Conservation (phyloP, 2,113 vertebrate genomes). For the Seriola dumerili region DNA sequence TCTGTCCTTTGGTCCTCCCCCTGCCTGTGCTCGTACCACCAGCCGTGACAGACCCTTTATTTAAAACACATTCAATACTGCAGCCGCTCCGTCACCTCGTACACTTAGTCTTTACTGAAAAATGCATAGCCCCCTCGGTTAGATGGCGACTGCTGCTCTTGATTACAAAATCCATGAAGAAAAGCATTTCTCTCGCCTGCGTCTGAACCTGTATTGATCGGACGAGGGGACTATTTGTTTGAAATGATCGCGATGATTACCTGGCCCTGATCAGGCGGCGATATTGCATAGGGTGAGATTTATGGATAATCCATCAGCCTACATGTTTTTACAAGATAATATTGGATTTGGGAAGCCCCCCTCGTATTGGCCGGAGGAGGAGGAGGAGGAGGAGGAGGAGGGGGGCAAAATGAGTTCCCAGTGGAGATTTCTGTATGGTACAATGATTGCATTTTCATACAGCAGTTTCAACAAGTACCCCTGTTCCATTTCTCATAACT, state of each 20-base stretch:
- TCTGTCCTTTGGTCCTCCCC: too few relatives aligned
- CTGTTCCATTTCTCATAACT: constrained; percentile 57
- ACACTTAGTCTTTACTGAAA: constrained; percentile 42
- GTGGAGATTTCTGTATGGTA: constrained; percentile 55
- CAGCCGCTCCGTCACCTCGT: constrained; percentile 36
- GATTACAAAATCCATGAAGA: constrained; percentile 79
- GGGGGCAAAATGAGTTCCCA: constrained; percentile 18
- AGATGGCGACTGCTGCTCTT: constrained; percentile 1
- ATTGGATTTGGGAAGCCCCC: constrained; percentile 64
- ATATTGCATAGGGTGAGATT: constrained; percentile 55
- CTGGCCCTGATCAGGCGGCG: constrained; percentile 45
- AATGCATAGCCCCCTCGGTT: not conserved
- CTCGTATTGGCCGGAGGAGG: not conserved
- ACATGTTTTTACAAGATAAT: constrained; percentile 72
- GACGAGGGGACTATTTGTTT: constrained; percentile 64
- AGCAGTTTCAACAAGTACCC: constrained; percentile 35
- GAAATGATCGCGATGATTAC: constrained; percentile 71
- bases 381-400: not conserved
- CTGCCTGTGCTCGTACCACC: too few relatives aligned
- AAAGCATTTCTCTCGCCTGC: constrained; percentile 54
- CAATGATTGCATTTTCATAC: constrained; percentile 66
- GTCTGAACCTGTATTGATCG: constrained; percentile 68
- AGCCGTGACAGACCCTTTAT: constrained; percentile 16
- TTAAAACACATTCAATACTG: constrained; percentile 43
- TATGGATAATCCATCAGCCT: constrained; percentile 69